A percentile compares a stretch with the other conserved stretches of the same genome.
Evolutionary conservation across 2,113 vertebrate genomes (phyloP).

Genomic region (Aviceda subcristata): DNA sequence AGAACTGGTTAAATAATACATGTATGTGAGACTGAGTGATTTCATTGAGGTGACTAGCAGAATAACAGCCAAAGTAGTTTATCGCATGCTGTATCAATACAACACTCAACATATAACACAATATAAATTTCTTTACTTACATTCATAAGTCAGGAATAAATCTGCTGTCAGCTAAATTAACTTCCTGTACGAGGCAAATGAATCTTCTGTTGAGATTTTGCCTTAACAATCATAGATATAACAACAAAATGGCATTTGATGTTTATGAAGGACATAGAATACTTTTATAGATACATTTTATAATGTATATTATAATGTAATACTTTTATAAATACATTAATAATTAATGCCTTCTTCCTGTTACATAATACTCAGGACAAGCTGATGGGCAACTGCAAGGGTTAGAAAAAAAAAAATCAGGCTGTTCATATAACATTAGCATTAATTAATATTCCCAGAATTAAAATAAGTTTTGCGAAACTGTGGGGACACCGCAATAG

Average conservation of each 20-base stretch:
- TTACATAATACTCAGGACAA: neutral
- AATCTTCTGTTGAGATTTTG: neutral
- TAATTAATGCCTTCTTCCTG: neutral
- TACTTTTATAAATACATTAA: neutral
- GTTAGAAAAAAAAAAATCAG: neutral
- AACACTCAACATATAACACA: neutral
- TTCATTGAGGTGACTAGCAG: neutral
- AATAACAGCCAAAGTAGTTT: neutral
- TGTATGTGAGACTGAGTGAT: neutral
- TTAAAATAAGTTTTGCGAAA: neutral
- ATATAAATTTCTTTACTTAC: neutral
- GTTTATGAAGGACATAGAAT: neutral
- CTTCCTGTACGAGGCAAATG: neutral
- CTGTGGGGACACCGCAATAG: neutral
- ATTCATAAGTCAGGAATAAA: neutral
- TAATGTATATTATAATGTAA: no score
- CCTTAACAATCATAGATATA: neutral
- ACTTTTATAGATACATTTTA: no score
- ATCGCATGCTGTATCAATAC: neutral
- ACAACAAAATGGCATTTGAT: neutral
- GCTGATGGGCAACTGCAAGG: neutral
- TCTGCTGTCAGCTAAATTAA: neutral
- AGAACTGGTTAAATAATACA: conserved; percentile 12
- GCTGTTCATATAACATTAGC: neutral
- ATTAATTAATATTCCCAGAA: neutral